Conservation (phyloP, 2,888 invertebrate genomes). For the Linyphia triangularis region DNA sequence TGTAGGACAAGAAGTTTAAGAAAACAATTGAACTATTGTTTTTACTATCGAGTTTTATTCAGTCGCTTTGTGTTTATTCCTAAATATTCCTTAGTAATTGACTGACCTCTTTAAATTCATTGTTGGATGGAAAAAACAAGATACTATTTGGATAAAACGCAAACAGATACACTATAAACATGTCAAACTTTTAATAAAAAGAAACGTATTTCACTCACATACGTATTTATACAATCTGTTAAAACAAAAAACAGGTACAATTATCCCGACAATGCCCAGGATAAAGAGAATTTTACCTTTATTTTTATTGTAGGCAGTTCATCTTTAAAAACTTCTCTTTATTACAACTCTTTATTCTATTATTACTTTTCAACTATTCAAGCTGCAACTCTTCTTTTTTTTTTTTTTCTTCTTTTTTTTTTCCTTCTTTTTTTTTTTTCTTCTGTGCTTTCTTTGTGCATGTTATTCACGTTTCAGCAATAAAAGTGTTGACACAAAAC, state of each 20-base stretch:
- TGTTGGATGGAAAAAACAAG: too few relatives aligned
- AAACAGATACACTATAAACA: too few relatives aligned
- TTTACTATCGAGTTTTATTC: too few relatives aligned
- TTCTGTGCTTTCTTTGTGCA: background rate
- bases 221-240: background rate
- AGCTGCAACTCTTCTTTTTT: background rate
- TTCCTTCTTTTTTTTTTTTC: background rate
- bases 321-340: background rate
- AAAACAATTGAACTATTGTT: too few relatives aligned
- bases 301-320: background rate
- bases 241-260: background rate
- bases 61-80: too few relatives aligned
- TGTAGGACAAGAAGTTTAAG: too few relatives aligned
- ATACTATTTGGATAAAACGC: too few relatives aligned
- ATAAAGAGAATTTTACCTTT: background rate
- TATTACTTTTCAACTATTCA: background rate
- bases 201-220: background rate
- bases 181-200: too few relatives aligned
- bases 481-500: background rate
- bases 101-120: too few relatives aligned
- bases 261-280: background rate
- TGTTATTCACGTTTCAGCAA: background rate
- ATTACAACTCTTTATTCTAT: too few relatives aligned
- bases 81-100: too few relatives aligned
- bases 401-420: background rate